A percentile compares a stretch with the other conserved stretches of the same genome.
Evolutionary conservation across 2,888 invertebrate species (phyloP).

Genomic region (Synergus japonicus): DNA sequence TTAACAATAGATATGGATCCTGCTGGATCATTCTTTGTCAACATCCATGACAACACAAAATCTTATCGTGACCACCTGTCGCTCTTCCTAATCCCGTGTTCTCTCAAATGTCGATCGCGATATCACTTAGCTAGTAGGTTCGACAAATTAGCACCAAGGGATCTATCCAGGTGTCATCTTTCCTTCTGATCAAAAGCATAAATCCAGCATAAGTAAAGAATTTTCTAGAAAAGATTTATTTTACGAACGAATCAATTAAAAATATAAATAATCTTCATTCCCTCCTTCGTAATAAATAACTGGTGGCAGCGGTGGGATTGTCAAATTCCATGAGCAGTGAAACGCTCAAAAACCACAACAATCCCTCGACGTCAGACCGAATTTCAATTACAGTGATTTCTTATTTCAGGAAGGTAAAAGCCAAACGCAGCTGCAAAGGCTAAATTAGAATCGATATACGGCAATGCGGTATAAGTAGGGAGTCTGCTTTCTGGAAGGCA

Average conservation of each 20-base stretch:
- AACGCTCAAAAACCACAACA: neutral
- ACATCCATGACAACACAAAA: conserved; percentile 27
- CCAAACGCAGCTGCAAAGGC: conserved; percentile 1
- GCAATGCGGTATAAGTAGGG: conserved; percentile 54
- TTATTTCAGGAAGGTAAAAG: neutral
- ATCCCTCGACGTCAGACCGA: neutral
- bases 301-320: no score
- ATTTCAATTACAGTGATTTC: neutral
- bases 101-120: conserved; percentile 9
- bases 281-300: no score
- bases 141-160: neutral
- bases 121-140: neutral
- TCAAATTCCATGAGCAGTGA: neutral
- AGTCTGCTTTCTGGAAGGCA: neutral
- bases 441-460: conserved; percentile 59
- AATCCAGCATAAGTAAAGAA: neutral
- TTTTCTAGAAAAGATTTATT: no score
- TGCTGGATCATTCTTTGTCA: conserved; percentile 39
- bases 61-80: conserved; percentile 15
- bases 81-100: conserved; percentile 29
- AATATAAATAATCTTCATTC: no score
- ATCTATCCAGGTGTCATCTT: neutral
- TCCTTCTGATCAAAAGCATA: neutral
- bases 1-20: neutral
- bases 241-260: no score